phyloP scores from a whole-genome alignment of 2,797 vertebrate genomes.

The Bradypus variegatus region DNA sequence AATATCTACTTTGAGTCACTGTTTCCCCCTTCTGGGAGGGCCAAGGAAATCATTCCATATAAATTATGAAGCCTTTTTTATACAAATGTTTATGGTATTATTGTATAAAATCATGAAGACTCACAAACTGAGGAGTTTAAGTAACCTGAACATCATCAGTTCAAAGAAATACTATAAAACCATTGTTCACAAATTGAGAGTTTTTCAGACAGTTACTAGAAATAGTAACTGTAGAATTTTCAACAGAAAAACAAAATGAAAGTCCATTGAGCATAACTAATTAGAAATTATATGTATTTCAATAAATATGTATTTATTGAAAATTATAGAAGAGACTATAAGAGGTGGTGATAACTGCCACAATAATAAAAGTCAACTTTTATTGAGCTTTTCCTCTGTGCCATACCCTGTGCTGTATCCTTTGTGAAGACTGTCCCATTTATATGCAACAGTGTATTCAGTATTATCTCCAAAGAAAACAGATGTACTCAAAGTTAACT shows the following conservation, averaged over 20 bases:
- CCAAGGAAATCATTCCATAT: not conserved
- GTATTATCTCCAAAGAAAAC: not conserved
- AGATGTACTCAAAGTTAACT: accelerated
- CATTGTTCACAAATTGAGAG: not conserved
- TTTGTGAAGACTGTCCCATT: not conserved
- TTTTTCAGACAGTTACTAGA: not conserved
- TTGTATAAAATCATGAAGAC: not conserved
- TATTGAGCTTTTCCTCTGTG: not conserved
- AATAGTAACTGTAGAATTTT: not conserved
- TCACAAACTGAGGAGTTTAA: not conserved
- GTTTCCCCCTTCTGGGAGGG: not conserved
- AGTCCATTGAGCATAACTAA: not conserved
- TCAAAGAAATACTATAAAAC: not conserved
- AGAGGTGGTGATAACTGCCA: not conserved
- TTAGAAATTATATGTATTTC: not conserved
- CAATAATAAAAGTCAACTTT: not conserved
- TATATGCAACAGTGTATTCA: accelerated
- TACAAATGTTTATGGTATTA: not conserved
- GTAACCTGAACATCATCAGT: not conserved
- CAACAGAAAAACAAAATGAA: not conserved
- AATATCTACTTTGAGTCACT: not conserved
- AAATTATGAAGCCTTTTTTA: not conserved
- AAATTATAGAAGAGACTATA: not conserved
- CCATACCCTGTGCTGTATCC: not conserved
- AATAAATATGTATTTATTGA: not conserved